Base-by-base conservation (phyloP, 2,113 vertebrate species). In the Pycnonotus jocosus region DNA sequence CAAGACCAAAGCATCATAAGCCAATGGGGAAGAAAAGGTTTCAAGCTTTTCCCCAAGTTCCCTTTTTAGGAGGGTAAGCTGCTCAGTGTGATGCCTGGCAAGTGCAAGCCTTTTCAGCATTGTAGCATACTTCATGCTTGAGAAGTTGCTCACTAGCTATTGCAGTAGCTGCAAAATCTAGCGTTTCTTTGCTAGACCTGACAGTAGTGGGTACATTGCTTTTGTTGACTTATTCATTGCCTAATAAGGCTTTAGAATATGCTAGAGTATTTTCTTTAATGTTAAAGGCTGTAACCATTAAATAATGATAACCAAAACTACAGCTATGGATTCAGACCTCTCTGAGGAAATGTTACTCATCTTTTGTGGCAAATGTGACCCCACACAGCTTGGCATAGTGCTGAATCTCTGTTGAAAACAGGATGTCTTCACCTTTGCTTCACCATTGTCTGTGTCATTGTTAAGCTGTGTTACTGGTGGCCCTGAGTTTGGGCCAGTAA, bases 11-110 rank as follows among this genome's bases (percentile, higher is more conserved):
- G 70, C 70, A 69, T 77, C 53, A 38, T 78, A 94, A 72, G 68
- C 76, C 56, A 73, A 18, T 54, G 56, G 72, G 51, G 72, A 93
- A 95, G 76, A 93, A 86, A 90, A 73, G 56, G 64, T 93, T 94
- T 92, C 91, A 62, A 54, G 76, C 80, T 73, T 90, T 90, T 89
- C 62, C 86, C 64, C 33, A 83, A 33, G 71, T 95, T 97, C 83
- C 94, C 76, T 93, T 93, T 95, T 90, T 93, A 85, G 78, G 92
- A 90, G 85, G 66, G 66, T 69, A 42, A 90, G 79, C 85, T 76
- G 70, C 85, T 90, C 79, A 65, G 53, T 31, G 23, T 86, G 88
- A 82, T 92, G 51, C 38, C 72, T 81, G 76, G 88, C 10, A 6
- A 93, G 71, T 81, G 68, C 56, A 90, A 81, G 51, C 76, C 86